Conservation (phyloP, 1,140 invertebrate species). For the Zaprionus davidi region DNA sequence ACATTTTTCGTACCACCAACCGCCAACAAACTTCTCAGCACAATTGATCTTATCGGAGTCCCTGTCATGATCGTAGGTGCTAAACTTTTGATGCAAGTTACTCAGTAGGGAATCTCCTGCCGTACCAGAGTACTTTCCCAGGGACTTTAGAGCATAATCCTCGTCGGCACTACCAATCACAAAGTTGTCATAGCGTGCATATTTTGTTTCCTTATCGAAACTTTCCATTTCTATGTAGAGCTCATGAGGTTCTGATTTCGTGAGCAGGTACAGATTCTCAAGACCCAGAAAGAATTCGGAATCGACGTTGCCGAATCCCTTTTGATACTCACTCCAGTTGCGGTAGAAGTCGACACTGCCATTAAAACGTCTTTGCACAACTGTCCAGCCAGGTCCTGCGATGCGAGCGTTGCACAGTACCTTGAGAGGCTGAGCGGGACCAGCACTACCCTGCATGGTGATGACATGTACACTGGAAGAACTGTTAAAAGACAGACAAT, state of each 20-base stretch:
- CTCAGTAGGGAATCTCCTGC: constrained; percentile 8
- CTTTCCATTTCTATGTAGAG: constrained; percentile 27
- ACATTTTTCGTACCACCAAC: constrained; percentile 15
- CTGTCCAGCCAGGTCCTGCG: constrained; percentile 11
- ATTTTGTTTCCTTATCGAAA: background rate
- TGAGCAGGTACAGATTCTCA: constrained; percentile 9
- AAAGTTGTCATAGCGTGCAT: constrained; percentile 19
- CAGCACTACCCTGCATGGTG: background rate
- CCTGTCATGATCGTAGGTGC: constrained; percentile 24
- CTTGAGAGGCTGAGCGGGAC: background rate
- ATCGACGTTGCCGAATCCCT: constrained; percentile 2
- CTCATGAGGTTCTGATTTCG: constrained; percentile 8
- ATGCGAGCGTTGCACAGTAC: constrained; percentile 4
- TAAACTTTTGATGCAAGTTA: background rate
- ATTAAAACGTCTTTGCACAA: constrained; percentile 13
- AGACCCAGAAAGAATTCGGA: constrained; percentile 15
- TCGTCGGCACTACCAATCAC: constrained; percentile 11
- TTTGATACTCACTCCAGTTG: constrained; percentile 10
- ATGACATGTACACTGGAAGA: background rate
- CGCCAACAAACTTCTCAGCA: background rate
- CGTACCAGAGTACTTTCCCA: constrained; percentile 10
- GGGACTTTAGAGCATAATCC: constrained; percentile 10
- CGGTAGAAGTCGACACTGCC: constrained; percentile 15
- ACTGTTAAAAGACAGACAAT: background rate
- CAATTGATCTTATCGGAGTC: background rate